Conservation (phyloP, 1,140 invertebrate genomes). For the Megalopta genalis region DNA sequence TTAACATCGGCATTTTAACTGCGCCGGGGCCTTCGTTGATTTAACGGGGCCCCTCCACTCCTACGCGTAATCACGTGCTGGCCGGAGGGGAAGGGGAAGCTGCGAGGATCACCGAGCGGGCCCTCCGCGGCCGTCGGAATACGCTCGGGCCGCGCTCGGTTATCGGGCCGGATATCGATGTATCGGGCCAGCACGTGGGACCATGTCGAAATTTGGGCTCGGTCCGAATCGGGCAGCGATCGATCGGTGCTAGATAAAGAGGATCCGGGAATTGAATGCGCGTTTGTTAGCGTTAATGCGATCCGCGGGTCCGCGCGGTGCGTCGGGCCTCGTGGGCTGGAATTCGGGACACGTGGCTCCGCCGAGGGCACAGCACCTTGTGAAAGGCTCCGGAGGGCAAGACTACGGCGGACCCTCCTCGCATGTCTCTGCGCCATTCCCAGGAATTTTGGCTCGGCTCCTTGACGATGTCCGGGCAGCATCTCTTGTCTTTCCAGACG, state of each 20-base stretch:
- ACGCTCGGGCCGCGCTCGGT: background rate
- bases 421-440: too few relatives aligned
- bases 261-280: conserved; percentile 33
- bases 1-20: conserved; percentile 69
- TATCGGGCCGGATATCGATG: conserved; percentile 36
- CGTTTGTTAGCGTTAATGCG: conserved; percentile 30
- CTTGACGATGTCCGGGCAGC: too few relatives aligned
- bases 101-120: conserved; percentile 36
- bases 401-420: background rate
- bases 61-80: conserved; percentile 58
- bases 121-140: too few relatives aligned
- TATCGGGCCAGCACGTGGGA: conserved; percentile 3
- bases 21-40: conserved; percentile 55
- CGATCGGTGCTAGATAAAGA: conserved; percentile 33
- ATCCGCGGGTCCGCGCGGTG: background rate
- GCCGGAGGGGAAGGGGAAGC: background rate
- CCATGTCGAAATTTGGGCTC: conserved; percentile 31
- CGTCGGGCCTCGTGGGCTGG: background rate
- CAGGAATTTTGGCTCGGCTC: too few relatives aligned
- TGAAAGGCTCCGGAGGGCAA: background rate
- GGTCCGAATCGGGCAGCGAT: conserved; percentile 22
- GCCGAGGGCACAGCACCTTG: background rate
- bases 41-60: conserved; percentile 58
- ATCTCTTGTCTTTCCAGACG: too few relatives aligned
- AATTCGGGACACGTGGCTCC: conserved; percentile 33